A percentile compares a stretch with the other conserved stretches of the same genome.
Conservation (phyloP, 2,797 vertebrate species). For the Notoglanidium macrostoma region DNA sequence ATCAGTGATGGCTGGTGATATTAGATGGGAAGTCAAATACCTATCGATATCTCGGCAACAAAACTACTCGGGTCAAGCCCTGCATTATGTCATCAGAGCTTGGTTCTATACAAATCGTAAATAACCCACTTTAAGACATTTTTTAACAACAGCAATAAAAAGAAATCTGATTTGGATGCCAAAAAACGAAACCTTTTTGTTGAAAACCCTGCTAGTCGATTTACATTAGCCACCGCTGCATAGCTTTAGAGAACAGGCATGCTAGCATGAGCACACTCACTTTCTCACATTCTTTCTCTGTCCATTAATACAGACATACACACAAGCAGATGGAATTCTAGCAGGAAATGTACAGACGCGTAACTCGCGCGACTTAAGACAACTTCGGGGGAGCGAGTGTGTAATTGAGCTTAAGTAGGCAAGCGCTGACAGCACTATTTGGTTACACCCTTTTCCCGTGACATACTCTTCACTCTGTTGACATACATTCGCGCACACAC, state of each 20-base stretch:
- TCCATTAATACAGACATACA: background rate
- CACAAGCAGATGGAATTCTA: background rate
- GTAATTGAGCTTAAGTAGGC: constrained; percentile 37
- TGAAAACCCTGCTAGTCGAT: background rate
- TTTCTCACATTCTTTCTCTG: background rate
- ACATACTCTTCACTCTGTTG: constrained; percentile 13
- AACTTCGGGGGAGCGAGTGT: background rate
- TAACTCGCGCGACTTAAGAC: background rate
- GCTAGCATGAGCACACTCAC: background rate
- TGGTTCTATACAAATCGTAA: background rate
- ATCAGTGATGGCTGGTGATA: background rate
- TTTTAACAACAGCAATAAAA: background rate
- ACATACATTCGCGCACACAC: background rate
- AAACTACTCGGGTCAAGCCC: background rate
- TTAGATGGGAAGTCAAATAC: background rate
- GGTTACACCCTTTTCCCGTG: constrained; percentile 20
- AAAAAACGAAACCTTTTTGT: background rate
- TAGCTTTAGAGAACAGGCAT: background rate
- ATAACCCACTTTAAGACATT: background rate
- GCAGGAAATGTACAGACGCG: background rate
- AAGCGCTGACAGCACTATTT: constrained; percentile 15
- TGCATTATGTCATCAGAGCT: background rate
- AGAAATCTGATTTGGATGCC: background rate
- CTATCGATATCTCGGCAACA: no score
- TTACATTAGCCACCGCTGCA: background rate